Evolutionary conservation across 2,888 invertebrate genomes (phyloP).

Genomic region (Hirtodrosophila histrioides): DNA sequence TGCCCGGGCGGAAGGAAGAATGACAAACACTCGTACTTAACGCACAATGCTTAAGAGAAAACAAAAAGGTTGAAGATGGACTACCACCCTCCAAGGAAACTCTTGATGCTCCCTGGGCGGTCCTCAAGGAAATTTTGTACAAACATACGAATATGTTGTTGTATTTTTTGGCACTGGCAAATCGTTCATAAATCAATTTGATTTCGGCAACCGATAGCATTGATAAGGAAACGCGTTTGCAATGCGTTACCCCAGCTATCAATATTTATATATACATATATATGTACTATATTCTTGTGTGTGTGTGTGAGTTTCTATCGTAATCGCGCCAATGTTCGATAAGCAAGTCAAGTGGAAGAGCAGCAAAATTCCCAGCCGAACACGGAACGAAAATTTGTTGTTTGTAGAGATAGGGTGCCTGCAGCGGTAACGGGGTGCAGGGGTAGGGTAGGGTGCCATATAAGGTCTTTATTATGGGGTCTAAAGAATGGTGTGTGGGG

Average conservation of each 20-base stretch:
- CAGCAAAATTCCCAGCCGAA: constrained; percentile 35
- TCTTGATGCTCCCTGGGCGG: constrained; percentile 38
- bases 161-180: constrained; percentile 62
- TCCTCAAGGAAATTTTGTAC: constrained; percentile 8
- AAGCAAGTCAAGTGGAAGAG: constrained; percentile 58
- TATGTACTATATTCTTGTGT: neutral
- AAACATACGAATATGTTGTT: neutral
- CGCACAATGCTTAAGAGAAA: constrained; percentile 5
- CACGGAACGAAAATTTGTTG: constrained; percentile 44
- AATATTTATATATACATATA: constrained; percentile 2
- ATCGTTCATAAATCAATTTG: constrained; percentile 79
- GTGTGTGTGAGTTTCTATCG: constrained; percentile 46
- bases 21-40: constrained; percentile 21
- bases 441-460: constrained; percentile 2
- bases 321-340: constrained; percentile 46
- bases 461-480: constrained; percentile 29
- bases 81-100: neutral
- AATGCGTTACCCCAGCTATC: constrained; percentile 34
- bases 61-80: constrained; percentile 26
- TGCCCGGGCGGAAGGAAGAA: constrained; percentile 44
- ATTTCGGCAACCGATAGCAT: constrained; percentile 61
- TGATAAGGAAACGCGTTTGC: constrained; percentile 49
- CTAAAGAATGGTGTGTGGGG: constrained; percentile 2
- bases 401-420: neutral
- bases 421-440: constrained; percentile 7